Conservation (phyloP, 2,888 invertebrate species). For the Drosophila koepferae region DNA sequence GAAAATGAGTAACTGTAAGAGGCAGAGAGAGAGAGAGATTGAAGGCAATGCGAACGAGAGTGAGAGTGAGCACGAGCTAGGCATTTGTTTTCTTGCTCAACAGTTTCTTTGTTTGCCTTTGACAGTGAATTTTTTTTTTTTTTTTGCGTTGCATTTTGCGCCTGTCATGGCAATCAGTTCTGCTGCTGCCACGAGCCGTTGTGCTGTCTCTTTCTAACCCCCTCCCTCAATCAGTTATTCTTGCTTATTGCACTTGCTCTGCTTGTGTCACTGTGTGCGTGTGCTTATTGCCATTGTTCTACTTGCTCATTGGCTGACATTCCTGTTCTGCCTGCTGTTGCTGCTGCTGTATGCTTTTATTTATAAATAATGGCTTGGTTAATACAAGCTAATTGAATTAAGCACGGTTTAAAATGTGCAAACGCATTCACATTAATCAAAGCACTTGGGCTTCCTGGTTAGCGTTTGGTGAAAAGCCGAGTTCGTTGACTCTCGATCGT, state of each 20-base stretch:
- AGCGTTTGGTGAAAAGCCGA: slow-evolving; percentile 14
- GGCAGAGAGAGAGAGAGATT: background rate
- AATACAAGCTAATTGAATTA: slow-evolving; percentile 67
- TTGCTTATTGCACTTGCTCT: background rate
- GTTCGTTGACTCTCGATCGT: slow-evolving; percentile 57
- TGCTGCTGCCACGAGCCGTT: slow-evolving; percentile 41
- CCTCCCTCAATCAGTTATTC: slow-evolving; percentile 34
- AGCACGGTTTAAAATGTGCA: slow-evolving; percentile 42
- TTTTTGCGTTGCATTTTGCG: slow-evolving; percentile 54
- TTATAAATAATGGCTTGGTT: slow-evolving; percentile 43
- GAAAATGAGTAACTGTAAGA: background rate
- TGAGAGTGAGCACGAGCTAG: slow-evolving; percentile 4
- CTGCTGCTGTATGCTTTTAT: slow-evolving; percentile 56
- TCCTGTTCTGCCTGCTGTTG: slow-evolving; percentile 33
- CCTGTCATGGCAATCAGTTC: slow-evolving; percentile 52
- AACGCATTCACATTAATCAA: slow-evolving; percentile 58
- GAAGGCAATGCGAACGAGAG: background rate
- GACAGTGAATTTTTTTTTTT: slow-evolving; percentile 33
- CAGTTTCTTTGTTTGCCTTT: slow-evolving; percentile 52
- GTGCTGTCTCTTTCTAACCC: slow-evolving; percentile 4
- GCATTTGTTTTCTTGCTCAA: slow-evolving; percentile 34
- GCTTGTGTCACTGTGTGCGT: slow-evolving; percentile 2
- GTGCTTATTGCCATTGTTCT: slow-evolving; percentile 55
- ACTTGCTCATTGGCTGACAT: slow-evolving; percentile 39
- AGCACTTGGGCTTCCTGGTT: slow-evolving; percentile 46